A percentile compares a stretch with the other conserved stretches of the same genome.
These are phyloP conservation scores for Phoxinus dragarum DNA, from an alignment of 2,797 vertebrate species.

Conservation along the genomic window DNA sequence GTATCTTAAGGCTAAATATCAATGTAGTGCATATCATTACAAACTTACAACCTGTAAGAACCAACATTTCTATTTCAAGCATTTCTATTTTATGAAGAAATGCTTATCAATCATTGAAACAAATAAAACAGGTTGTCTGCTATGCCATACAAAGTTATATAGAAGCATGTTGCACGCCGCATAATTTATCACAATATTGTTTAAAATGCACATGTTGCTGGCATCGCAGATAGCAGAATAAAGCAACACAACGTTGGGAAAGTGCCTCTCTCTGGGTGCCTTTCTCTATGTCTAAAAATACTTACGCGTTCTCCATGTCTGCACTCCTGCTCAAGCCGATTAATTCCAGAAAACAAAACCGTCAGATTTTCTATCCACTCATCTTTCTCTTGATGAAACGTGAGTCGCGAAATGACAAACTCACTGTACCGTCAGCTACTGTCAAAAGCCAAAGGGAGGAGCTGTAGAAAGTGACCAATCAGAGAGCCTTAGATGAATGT, in stretches of 20 bases:
- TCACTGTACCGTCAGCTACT: not conserved
- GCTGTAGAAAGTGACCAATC: not conserved
- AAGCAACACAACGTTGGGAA: not conserved
- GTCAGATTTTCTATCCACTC: not conserved
- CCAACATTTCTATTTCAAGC: too few species aligned
- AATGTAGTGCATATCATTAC: not conserved
- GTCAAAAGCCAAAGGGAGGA: conserved; percentile 22
- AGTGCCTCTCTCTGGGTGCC: not conserved
- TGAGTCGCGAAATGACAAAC: conserved; percentile 12
- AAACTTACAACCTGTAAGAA: not conserved
- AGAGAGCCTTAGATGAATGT: not conserved
- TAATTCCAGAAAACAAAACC: conserved; percentile 1
- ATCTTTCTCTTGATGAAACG: conserved; percentile 15
- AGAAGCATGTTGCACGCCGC: not conserved
- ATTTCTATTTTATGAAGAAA: not conserved
- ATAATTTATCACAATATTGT: not conserved
- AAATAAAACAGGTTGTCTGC: not conserved
- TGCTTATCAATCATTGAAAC: not conserved
- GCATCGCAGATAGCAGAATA: not conserved
- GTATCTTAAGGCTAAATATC: not conserved
- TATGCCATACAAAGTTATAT: not conserved
- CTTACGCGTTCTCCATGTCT: conserved; percentile 51
- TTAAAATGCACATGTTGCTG: not conserved
- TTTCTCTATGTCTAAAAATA: conserved; percentile 23
- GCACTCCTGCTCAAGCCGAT: conserved; percentile 5